Evolutionary conservation across 1,140 invertebrate species (phyloP).

Genomic region (Hyles euphorbiae): DNA sequence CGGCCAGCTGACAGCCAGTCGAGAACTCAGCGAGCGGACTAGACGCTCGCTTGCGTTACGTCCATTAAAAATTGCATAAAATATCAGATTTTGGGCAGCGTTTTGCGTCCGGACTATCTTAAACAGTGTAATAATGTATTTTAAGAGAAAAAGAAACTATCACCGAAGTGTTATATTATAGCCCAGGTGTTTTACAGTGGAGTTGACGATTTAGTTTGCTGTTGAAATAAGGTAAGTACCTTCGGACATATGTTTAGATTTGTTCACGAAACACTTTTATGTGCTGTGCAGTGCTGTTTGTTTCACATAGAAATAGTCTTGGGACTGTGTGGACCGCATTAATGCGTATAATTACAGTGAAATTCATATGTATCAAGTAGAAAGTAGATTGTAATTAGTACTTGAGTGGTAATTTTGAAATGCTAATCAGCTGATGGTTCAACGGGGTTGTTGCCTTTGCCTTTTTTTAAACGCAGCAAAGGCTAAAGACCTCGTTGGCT

Average conservation of each 20-base stretch:
- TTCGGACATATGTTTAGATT: constrained; percentile 52
- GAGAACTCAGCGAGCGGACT: constrained; percentile 36
- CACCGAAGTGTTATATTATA: constrained; percentile 71
- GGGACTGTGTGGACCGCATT: no score
- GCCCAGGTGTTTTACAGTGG: constrained; percentile 57
- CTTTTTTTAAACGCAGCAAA: constrained; percentile 5
- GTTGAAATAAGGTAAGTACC: constrained; percentile 40
- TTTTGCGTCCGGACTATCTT: constrained; percentile 52
- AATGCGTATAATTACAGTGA: neutral
- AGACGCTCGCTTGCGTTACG: constrained; percentile 40
- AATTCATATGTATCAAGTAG: constrained; percentile 1
- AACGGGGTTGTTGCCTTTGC: constrained; percentile 4
- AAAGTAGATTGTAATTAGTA: constrained; percentile 7
- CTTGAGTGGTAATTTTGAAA: constrained; percentile 2
- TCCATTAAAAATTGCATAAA: constrained; percentile 33
- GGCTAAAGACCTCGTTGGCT: constrained; percentile 2
- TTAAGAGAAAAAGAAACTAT: constrained; percentile 70
- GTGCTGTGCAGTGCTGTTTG: no score
- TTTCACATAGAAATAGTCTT: no score
- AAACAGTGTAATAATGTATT: constrained; percentile 72
- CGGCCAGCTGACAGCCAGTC: constrained; percentile 68
- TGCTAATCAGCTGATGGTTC: constrained; percentile 10
- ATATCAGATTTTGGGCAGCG: constrained; percentile 52
- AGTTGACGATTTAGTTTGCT: constrained; percentile 54
- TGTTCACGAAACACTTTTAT: constrained; percentile 4